phyloP scores from a whole-genome alignment of 2,797 vertebrate genomes.

The Anabacerthia variegaticeps region DNA sequence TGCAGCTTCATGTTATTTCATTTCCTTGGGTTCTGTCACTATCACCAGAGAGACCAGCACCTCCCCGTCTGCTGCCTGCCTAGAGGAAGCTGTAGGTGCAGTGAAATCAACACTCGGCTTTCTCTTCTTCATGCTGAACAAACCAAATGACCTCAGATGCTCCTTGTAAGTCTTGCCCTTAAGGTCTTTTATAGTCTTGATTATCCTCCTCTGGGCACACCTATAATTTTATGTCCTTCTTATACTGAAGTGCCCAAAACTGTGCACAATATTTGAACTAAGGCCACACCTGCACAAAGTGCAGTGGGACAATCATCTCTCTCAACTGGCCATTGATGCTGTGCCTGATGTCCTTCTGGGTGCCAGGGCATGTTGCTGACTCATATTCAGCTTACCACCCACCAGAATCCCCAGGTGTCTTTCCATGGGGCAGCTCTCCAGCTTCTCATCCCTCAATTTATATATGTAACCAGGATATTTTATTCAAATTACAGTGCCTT shows the following conservation, averaged over 20 bases:
- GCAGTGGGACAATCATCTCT: not conserved
- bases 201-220: not conserved
- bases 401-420: not conserved
- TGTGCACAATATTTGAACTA: rapidly evolving
- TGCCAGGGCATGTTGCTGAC: not conserved
- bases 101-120: not conserved
- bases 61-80: rapidly evolving
- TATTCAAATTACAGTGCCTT: not conserved
- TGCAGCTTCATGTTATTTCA: not conserved
- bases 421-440: not conserved
- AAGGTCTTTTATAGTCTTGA: not conserved
- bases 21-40: not conserved
- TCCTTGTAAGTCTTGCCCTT: not conserved
- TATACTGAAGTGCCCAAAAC: not conserved
- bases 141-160: not conserved
- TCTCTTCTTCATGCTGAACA: not conserved
- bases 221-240: not conserved
- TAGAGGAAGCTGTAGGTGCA: not conserved
- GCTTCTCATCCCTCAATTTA: not conserved
- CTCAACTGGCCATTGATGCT: rapidly evolving
- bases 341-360: not conserved
- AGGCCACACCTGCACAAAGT: not conserved
- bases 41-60: not conserved
- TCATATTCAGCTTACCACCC: not conserved
- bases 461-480: not conserved